Evolutionary conservation across 2,797 vertebrate species (phyloP), one percentile per base, ranked within the genome.

Genomic region (Tapirus indicus): DNA sequence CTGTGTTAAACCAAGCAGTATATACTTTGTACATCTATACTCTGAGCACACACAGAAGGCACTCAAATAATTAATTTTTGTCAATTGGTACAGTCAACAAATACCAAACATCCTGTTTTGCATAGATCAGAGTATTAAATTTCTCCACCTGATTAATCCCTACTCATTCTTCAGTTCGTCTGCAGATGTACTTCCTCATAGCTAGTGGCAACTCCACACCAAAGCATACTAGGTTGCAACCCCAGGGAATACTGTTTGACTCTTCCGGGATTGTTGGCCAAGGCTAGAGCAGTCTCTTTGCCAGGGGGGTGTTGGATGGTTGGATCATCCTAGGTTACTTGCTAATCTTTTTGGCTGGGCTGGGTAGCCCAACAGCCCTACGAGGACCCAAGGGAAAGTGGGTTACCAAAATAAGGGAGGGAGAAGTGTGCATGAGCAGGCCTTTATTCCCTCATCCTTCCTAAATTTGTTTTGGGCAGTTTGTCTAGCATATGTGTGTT

Each of bases 391-490:
- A 41, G 62, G 60, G 58, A 93, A 75, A 89, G 77, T 80, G 27
- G 17, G 13, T 92, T 94, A 82, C 47, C 69, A 78, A 94, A 96
- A 14, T 78, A 74, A 95, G 68, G 52, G 41, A 96, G 77, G 85
- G 85, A 84, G 82, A 94, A 95, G 72, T 91, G 64, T 92, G 38
- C 25, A 49, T 49, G 68, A 62, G 16, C 58, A 72, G 5, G 49
- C 79, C 85, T 72, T n/a, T 66, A 41, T 87, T 90, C 90, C 80
- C 38, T 95, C 56, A 94, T 75, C 16, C 90, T 95, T 89, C 16
- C 62, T 92, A 47, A 87, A 66, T 82, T 95, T 94, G 72, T 58
- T 77, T 71, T 71, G 80, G 74, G 47, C 11, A 60, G 23, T 86
- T 94, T 94, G 62, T 85, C 68, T 95, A 68, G n/a, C 32, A 21